phyloP scores from a whole-genome alignment of 1,140 invertebrate genomes.

The Pteromalus puparum region DNA sequence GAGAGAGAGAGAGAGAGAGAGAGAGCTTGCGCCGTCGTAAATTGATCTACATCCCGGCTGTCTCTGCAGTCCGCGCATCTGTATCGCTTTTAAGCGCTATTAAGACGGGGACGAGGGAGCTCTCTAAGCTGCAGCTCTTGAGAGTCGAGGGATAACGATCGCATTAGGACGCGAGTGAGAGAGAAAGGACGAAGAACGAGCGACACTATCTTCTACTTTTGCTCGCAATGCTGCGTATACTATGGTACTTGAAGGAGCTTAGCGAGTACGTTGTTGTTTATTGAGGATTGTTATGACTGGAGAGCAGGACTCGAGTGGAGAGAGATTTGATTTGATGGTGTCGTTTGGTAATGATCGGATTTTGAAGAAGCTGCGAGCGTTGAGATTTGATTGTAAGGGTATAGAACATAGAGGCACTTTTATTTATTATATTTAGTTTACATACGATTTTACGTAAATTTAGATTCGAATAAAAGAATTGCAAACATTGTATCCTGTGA shows the following conservation, averaged over 20 bases:
- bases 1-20: not conserved
- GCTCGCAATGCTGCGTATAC: not conserved
- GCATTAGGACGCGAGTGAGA: not conserved
- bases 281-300: not conserved
- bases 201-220: slow-evolving; percentile 1
- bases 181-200: not conserved
- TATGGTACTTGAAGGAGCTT: not conserved
- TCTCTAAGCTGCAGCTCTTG: not conserved
- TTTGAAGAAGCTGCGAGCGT: too few relatives aligned
- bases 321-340: too few relatives aligned
- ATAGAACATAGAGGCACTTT: too few relatives aligned
- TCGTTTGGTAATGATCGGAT: too few relatives aligned
- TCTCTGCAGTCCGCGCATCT: not conserved
- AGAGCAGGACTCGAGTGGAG: not conserved
- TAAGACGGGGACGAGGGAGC: slow-evolving; percentile 2
- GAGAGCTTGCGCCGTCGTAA: not conserved
- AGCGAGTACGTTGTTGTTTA: not conserved
- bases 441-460: too few relatives aligned
- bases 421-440: too few relatives aligned
- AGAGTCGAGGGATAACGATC: slow-evolving; percentile 16
- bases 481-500: too few relatives aligned
- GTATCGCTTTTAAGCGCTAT: slow-evolving; percentile 28
- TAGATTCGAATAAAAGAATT: too few relatives aligned
- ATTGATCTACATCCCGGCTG: slow-evolving; percentile 6
- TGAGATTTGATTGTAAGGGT: too few relatives aligned